Percentiles rank a stretch among this genome's conserved stretches.
These are phyloP conservation scores for Varecia variegata DNA, from an alignment of 2,797 vertebrate genomes.

Conservation along the genomic window DNA sequence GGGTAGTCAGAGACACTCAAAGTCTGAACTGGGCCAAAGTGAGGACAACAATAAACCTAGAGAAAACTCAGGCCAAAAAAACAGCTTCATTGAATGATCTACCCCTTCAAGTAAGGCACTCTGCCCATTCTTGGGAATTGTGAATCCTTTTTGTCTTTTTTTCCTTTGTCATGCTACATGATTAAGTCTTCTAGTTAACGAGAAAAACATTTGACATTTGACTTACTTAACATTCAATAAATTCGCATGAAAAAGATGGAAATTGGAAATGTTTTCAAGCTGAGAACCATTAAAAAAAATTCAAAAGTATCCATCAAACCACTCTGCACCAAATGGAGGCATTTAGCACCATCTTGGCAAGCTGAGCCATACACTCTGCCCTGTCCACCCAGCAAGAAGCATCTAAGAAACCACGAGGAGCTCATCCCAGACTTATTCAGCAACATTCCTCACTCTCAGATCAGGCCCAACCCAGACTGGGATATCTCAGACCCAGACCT, in stretches of 20 bases:
- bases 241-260: slow-evolving; percentile 51
- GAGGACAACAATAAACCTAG: slow-evolving; percentile 1
- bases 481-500: background rate
- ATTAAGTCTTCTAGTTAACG: slow-evolving; percentile 47
- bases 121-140: background rate
- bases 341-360: background rate
- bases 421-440: background rate
- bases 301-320: slow-evolving; percentile 38
- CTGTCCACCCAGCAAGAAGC: background rate
- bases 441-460: background rate
- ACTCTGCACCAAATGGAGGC: slow-evolving; percentile 28
- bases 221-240: slow-evolving; percentile 48
- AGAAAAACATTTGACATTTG: slow-evolving; percentile 64
- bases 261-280: slow-evolving; percentile 44
- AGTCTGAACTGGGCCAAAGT: background rate
- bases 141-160: slow-evolving; percentile 18
- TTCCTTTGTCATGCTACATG: slow-evolving; percentile 39
- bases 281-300: background rate
- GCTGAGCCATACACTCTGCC: background rate
- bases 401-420: background rate
- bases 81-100: background rate
- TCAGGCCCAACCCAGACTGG: background rate
- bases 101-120: background rate
- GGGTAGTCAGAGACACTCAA: background rate
- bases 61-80: background rate